A percentile compares a stretch with the other conserved stretches of the same genome.
Evolutionary conservation across 2,113 vertebrate genomes (phyloP).

Genomic region (Chaetorhynchus papuensis): DNA sequence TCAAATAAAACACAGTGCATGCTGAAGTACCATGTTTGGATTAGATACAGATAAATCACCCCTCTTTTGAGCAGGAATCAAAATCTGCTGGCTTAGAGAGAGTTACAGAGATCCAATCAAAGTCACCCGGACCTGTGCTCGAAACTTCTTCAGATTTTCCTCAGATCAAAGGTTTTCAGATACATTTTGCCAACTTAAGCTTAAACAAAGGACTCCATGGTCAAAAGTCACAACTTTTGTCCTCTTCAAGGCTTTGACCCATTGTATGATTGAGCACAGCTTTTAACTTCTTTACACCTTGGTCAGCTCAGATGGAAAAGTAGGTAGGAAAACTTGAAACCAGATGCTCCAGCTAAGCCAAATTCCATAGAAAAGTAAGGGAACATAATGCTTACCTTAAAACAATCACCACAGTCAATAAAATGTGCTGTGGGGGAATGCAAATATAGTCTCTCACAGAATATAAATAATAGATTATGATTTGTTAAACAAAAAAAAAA

Average conservation of each 20-base stretch:
- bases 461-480: constrained; percentile 26
- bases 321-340: constrained; percentile 44
- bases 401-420: neutral
- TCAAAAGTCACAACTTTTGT: neutral
- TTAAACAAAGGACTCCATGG: neutral
- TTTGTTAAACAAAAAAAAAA: neutral
- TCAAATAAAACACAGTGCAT: neutral
- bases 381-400: neutral
- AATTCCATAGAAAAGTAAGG: constrained; percentile 11
- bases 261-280: neutral
- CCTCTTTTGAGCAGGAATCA: neutral
- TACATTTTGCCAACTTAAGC: neutral
- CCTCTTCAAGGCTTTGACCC: neutral
- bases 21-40: neutral
- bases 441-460: neutral
- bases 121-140: neutral
- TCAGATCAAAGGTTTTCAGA: neutral
- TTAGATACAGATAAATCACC: neutral
- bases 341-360: constrained; percentile 12
- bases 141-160: neutral
- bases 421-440: neutral
- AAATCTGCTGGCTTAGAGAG: neutral
- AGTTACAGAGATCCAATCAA: neutral
- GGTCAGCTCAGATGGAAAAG: constrained; percentile 26
- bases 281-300: neutral